phyloP scores from a whole-genome alignment of 2,888 invertebrate species.

The Drosophila macrospina region DNA sequence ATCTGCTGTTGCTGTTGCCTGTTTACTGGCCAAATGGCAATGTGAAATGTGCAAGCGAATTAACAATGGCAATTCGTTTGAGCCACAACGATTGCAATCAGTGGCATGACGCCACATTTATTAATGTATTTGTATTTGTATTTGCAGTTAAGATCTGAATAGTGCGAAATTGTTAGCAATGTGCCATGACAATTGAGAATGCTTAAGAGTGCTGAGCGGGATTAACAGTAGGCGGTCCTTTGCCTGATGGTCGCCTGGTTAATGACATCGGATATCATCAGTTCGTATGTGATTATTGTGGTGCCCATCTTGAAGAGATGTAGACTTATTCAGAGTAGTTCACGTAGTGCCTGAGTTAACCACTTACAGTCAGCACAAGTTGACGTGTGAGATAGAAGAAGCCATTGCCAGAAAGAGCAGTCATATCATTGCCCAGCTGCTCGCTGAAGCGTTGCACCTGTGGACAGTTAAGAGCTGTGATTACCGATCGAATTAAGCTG shows the following conservation, averaged over 20 bases:
- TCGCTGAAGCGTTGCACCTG: constrained; percentile 82
- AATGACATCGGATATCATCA: constrained; percentile 87
- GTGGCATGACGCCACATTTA: constrained; percentile 29
- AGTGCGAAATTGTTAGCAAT: constrained; percentile 12
- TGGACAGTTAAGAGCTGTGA: neutral
- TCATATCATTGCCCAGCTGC: constrained; percentile 80
- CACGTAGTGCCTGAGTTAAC: rapidly evolving
- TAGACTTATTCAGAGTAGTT: no score
- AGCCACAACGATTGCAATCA: constrained; percentile 33
- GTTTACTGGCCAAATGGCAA: constrained; percentile 21
- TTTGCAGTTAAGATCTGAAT: constrained; percentile 49
- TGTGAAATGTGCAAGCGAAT: constrained; percentile 15
- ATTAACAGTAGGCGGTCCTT: constrained; percentile 74
- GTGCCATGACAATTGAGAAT: constrained; percentile 52
- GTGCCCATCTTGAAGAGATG: constrained; percentile 86
- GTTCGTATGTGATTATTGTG: constrained; percentile 89
- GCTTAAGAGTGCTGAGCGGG: constrained; percentile 7
- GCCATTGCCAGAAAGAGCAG: constrained; percentile 82
- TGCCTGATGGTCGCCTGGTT: constrained; percentile 77
- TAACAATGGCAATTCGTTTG: neutral
- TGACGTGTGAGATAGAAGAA: constrained; percentile 83
- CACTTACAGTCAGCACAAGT: constrained; percentile 79
- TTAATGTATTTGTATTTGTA: no score
- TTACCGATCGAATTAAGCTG: no score
- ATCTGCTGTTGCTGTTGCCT: constrained; percentile 42